Evolutionary conservation across 2,113 vertebrate species (phyloP).

Genomic region (Panthera leo): DNA sequence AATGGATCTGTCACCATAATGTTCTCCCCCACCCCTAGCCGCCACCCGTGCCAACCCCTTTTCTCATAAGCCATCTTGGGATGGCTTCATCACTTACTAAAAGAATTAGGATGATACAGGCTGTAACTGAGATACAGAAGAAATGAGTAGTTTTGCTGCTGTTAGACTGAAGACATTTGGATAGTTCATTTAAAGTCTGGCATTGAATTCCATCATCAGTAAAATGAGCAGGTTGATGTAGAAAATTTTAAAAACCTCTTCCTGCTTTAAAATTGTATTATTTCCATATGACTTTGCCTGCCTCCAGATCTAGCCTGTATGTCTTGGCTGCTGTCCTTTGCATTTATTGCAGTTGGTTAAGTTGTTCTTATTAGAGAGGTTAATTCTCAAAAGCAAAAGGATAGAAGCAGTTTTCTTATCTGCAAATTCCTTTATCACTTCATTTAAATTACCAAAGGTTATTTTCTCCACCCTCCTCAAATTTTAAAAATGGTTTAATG

Average conservation of each 20-base stretch:
- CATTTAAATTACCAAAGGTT: neutral
- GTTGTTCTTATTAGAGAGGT: neutral
- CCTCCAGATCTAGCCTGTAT: neutral
- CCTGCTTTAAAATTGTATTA: neutral
- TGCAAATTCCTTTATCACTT: neutral
- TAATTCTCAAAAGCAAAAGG: slow-evolving; percentile 11
- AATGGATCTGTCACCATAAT: neutral
- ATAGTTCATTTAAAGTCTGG: neutral
- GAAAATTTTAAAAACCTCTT: neutral
- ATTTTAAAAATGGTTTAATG: slow-evolving; percentile 3
- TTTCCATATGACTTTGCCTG: neutral
- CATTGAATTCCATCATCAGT: slow-evolving; percentile 34
- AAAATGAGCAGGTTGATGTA: neutral
- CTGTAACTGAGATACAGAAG: neutral
- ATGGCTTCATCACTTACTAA: neutral
- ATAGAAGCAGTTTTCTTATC: neutral
- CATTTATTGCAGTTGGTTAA: neutral
- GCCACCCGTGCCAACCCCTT: neutral
- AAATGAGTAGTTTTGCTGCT: neutral
- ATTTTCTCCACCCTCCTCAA: neutral
- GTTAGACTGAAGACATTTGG: neutral
- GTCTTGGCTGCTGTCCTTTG: neutral
- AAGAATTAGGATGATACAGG: neutral
- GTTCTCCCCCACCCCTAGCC: neutral
- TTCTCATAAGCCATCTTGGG: neutral